phyloP scores from a whole-genome alignment of 1,140 invertebrate species.

The Pseudomyrmex gracilis region DNA sequence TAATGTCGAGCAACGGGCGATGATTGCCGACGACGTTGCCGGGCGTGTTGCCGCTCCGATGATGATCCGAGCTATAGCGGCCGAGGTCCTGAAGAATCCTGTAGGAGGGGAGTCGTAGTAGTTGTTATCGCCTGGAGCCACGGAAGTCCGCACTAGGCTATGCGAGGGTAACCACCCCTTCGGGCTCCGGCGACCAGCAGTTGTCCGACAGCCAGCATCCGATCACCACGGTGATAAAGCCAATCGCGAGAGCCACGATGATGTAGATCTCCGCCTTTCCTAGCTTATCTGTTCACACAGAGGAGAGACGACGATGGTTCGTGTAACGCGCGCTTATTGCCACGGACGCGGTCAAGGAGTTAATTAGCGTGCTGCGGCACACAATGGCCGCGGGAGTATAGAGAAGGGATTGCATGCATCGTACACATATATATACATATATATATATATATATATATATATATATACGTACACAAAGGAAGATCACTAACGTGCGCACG shows the following conservation, averaged over 20 bases:
- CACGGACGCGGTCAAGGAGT: constrained; percentile 5
- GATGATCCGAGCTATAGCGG: constrained; percentile 39
- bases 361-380: constrained; percentile 6
- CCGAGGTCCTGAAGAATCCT: constrained; percentile 66
- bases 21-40: constrained; percentile 50
- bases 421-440: too few species aligned
- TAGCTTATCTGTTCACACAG: constrained; percentile 78
- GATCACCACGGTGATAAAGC: constrained; percentile 89
- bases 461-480: not conserved
- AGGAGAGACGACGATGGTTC: not conserved
- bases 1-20: constrained; percentile 73
- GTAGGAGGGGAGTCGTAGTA: constrained; percentile 69
- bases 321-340: constrained; percentile 1
- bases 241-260: constrained; percentile 89
- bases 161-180: constrained; percentile 88
- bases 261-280: constrained; percentile 91
- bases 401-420: constrained; percentile 24
- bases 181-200: constrained; percentile 91
- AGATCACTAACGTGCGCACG: not conserved
- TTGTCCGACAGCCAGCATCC: constrained; percentile 91
- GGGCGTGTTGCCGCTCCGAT: constrained; percentile 4
- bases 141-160: constrained; percentile 85
- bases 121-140: constrained; percentile 76
- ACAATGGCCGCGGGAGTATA: not conserved
- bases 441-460: too few species aligned